Evolutionary conservation across 92 coral and sea anemone species (phyloP).

Genomic region (Phymanthus crucifer): DNA sequence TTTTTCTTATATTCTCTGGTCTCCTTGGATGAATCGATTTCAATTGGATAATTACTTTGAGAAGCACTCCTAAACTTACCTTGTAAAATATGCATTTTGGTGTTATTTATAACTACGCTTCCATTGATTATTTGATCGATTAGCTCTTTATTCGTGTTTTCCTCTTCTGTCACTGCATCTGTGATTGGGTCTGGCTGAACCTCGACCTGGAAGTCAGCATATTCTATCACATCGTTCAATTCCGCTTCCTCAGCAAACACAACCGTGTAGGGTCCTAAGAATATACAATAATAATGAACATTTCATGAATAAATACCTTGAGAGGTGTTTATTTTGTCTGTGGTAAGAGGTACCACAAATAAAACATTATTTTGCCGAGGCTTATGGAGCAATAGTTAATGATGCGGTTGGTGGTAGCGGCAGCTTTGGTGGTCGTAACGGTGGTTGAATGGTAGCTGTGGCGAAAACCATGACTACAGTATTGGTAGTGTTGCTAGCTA

Average conservation of each 20-base stretch:
- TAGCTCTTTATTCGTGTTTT: slow-evolving; percentile 30
- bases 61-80: slow-evolving; percentile 36
- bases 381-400: no score
- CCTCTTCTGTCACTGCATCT: slow-evolving; percentile 64
- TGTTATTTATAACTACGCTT: slow-evolving; percentile 9
- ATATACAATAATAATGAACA: neutral
- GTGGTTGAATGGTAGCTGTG: no score
- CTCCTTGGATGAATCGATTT: no score
- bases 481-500: no score
- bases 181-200: slow-evolving; percentile 33
- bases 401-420: no score
- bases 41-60: no score
- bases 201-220: slow-evolving; percentile 55
- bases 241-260: slow-evolving; percentile 36
- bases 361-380: no score
- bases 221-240: slow-evolving; percentile 54
- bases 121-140: slow-evolving; percentile 38
- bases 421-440: no score
- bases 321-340: neutral
- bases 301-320: neutral
- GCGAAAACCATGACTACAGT: no score
- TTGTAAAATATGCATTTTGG: slow-evolving; percentile 33
- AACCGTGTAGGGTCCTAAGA: slow-evolving; percentile 51
- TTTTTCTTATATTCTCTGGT: no score
- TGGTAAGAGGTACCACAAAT: no score